These are phyloP conservation scores for Thalassarche chlororhynchos DNA, from an alignment of 2,113 vertebrate genomes.

Conservation along the genomic window DNA sequence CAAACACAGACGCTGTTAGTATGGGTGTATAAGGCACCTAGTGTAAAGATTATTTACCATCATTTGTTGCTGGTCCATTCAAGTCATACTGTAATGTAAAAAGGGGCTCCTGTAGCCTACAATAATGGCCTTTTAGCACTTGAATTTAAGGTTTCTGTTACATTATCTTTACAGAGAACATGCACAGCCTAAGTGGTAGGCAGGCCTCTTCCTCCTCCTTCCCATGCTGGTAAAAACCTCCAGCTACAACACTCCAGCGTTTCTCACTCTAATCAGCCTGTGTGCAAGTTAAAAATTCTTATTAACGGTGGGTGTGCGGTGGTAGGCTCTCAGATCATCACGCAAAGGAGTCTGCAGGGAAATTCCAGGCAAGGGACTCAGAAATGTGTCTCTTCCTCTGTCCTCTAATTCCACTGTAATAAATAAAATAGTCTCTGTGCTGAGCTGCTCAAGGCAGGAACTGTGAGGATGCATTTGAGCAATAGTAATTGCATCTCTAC, in stretches of 20 bases:
- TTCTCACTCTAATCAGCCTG: not conserved
- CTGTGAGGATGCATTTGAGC: not conserved
- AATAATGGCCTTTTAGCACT: not conserved
- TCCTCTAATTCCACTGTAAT: not conserved
- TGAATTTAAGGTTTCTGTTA: not conserved
- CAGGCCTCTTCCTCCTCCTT: not conserved
- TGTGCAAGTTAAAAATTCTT: too few species aligned
- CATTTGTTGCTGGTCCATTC: not conserved
- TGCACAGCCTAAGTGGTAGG: not conserved
- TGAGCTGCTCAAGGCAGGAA: not conserved
- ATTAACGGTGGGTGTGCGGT: rapidly evolving
- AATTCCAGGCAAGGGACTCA: not conserved
- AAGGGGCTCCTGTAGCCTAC: not conserved
- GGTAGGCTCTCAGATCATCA: not conserved
- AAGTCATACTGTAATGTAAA: not conserved
- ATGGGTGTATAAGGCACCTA: not conserved
- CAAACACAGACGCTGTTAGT: not conserved
- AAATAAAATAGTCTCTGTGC: not conserved
- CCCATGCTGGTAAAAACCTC: not conserved
- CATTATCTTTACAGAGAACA: not conserved
- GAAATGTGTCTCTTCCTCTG: not conserved
- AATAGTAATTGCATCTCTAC: not conserved
- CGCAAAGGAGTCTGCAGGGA: not conserved
- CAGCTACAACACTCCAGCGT: not conserved
- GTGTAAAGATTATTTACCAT: not conserved